Base-by-base conservation (phyloP, 2,113 vertebrate genomes). In the Percopsis transmontana region DNA sequence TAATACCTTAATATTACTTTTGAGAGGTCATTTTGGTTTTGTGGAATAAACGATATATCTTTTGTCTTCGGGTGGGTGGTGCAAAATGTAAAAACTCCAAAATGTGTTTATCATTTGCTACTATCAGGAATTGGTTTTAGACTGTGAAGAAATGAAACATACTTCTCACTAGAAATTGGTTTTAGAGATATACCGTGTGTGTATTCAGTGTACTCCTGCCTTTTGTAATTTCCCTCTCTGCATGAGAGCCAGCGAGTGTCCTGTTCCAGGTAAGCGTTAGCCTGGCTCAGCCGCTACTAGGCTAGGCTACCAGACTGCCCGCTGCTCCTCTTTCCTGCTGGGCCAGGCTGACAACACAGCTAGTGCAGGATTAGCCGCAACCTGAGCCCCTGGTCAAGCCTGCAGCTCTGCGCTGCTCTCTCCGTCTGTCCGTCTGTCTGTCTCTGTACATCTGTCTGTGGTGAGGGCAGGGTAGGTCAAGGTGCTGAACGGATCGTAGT, bases 321-420 rank as follows among this genome's bases (percentile, higher is more conserved):
- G 44, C 50, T 20, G 12, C 40, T 33, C 21, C 48, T 50, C 63
- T 76, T 78, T 80, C 66, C 78, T 78, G 62, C 58, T 50, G 55
- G 64, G 77, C 74, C 80, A 74, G 73, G 74, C 70, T 62, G 76
- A 73, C 62, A 62, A 76, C 74, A 50, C 73, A 64, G 64, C 61
- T 69, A 62, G 68, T 12, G 62, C 33, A 56, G 72, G 59, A 58
- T 74, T 65, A 70, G 41, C 67, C 71, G n/a, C 1, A 8, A 45
- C 45, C 24, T 7, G 23, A 48, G 23, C 61, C 51, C 5, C 27
- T 24, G 33, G 11, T n/a, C 55, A 15, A 40, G n/a, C 12, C 2
- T 40, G 55, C 55, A 14, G 19, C 41, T 48, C 58, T 44, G 3
- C 9, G 11, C 18, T 6, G 0, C 39, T 58, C 7, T 39, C 16